A percentile compares a stretch with the other conserved stretches of the same genome.
Evolutionary conservation across 2,113 vertebrate species (phyloP).

Genomic region (Sorex araneus): DNA sequence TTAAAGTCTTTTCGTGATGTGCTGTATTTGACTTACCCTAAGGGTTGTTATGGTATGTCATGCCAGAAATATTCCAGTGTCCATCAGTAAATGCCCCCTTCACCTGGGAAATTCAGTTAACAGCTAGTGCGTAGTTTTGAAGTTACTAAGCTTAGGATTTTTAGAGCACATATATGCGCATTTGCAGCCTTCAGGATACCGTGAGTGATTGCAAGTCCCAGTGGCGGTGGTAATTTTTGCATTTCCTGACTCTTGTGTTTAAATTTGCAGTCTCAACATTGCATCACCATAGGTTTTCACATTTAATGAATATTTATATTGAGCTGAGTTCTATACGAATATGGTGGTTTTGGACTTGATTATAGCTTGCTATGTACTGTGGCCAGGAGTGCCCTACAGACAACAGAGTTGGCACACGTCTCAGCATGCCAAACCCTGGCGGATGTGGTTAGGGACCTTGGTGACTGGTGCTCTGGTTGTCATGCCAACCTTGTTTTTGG

Average conservation of each 20-base stretch:
- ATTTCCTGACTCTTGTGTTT: conserved; percentile 84
- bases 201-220: conserved; percentile 65
- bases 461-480: conserved; percentile 77
- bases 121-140: conserved; percentile 32
- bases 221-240: conserved; percentile 79
- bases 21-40: conserved; percentile 8
- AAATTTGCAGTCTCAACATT: conserved; percentile 85
- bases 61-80: neutral
- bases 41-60: neutral
- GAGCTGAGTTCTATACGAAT: conserved; percentile 83
- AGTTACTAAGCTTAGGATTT: conserved; percentile 56
- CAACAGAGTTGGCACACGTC: conserved; percentile 79
- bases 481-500: conserved; percentile 81
- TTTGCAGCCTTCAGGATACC: conserved; percentile 60
- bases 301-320: conserved; percentile 86
- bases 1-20: neutral
- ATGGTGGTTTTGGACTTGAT: conserved; percentile 83
- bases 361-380: conserved; percentile 77
- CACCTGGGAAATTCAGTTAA: neutral
- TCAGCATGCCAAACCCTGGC: conserved; percentile 62
- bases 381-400: conserved; percentile 78
- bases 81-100: conserved; percentile 34
- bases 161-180: conserved; percentile 42
- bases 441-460: conserved; percentile 77
- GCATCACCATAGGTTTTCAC: conserved; percentile 83